A percentile compares a stretch with the other conserved stretches of the same genome.
Conservation (phyloP, 2,888 invertebrate genomes). For the Lobophora halterata region DNA sequence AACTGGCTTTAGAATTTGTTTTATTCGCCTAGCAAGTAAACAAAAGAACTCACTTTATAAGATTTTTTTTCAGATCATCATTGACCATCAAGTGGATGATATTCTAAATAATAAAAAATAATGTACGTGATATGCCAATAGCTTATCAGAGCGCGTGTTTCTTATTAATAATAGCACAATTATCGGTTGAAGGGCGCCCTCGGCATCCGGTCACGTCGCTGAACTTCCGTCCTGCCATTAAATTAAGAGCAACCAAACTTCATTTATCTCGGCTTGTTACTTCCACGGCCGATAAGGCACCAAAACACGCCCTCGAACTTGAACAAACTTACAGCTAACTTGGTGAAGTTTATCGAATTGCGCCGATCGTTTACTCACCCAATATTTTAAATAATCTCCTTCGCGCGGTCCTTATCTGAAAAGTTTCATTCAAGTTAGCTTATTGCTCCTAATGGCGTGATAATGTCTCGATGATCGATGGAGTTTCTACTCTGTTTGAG, state of each 20-base stretch:
- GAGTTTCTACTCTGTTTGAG: slow-evolving; percentile 13
- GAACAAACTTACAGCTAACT: slow-evolving; percentile 61
- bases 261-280: slow-evolving; percentile 78
- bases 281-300: slow-evolving; percentile 72
- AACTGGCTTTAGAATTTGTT: slow-evolving; percentile 22
- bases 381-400: slow-evolving; percentile 72
- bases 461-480: slow-evolving; percentile 32
- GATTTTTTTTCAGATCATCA: slow-evolving; percentile 9
- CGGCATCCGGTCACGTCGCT: slow-evolving; percentile 63
- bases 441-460: slow-evolving; percentile 32
- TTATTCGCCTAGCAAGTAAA: slow-evolving; percentile 16
- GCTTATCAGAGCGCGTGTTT: slow-evolving; percentile 32
- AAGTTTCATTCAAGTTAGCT: slow-evolving; percentile 48
- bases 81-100: too few relatives aligned
- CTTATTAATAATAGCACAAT: slow-evolving; percentile 57
- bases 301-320: slow-evolving; percentile 68
- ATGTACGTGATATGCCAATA: slow-evolving; percentile 25
- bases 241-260: slow-evolving; percentile 78
- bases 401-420: slow-evolving; percentile 57
- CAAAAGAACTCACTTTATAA: slow-evolving; percentile 14
- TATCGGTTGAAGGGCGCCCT: slow-evolving; percentile 51
- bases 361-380: slow-evolving; percentile 71
- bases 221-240: slow-evolving; percentile 72
- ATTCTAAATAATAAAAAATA: slow-evolving; percentile 19
- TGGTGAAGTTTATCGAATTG: slow-evolving; percentile 70